Percentiles rank a stretch among this genome's conserved stretches.
Conservation (phyloP, 2,888 invertebrate genomes). For the Leucozona laternaria region DNA sequence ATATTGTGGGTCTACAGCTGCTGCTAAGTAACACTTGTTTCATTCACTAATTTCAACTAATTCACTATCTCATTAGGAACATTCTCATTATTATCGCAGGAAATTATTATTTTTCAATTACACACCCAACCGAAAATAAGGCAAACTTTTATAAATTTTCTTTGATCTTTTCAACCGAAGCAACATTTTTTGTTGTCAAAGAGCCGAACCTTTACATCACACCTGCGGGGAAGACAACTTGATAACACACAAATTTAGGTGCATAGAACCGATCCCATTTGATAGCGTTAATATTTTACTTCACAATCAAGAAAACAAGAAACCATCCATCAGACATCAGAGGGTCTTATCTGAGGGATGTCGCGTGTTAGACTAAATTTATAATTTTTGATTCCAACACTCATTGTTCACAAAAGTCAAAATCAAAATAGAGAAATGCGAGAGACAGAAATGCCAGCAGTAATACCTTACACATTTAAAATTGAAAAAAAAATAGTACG, state of each 20-base stretch:
- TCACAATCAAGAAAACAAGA: background rate
- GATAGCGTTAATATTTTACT: background rate
- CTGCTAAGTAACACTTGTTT: constrained; percentile 16
- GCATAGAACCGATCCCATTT: background rate
- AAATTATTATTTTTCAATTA: constrained; percentile 16
- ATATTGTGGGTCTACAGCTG: background rate
- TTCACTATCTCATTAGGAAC: constrained; percentile 27
- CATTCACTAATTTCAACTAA: constrained; percentile 27
- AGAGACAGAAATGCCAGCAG: background rate
- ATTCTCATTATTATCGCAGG: constrained; percentile 19
- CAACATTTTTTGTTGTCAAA: background rate
- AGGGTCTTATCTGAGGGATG: constrained; percentile 77
- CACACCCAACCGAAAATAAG: background rate
- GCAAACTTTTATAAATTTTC: background rate
- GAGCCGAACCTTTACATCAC: background rate
- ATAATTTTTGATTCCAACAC: constrained; percentile 40
- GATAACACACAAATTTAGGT: background rate
- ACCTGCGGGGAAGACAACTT: background rate
- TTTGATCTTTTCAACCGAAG: background rate
- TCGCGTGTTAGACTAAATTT: constrained; percentile 78
- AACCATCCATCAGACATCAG: constrained; percentile 2
- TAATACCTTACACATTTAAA: background rate
- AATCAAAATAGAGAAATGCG: constrained; percentile 32
- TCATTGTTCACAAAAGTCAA: constrained; percentile 31
- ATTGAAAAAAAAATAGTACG: constrained; percentile 5